Base-by-base conservation (phyloP, 2,113 vertebrate species). In the Daphoenositta chrysoptera region DNA sequence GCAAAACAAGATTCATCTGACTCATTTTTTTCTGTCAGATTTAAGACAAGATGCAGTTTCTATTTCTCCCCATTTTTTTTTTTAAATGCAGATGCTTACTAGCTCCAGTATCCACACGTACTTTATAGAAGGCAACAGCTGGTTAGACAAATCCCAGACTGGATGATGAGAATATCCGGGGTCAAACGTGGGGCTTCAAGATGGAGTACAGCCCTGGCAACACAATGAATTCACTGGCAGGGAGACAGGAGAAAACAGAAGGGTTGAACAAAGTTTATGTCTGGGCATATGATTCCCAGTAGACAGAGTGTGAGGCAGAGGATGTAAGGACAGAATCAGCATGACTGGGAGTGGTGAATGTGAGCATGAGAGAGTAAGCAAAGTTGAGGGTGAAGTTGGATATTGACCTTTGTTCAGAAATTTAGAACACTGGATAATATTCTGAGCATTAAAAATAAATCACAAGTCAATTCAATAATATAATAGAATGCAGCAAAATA, bases 221-320 rank as follows among this genome's bases (percentile, higher is more conserved):
- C 7, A 65, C 28, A 75, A 42, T 47, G 4, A 58, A 77, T 87
- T 83, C 35, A 42, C 11, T 56, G 13, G 20, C 2, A 3, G 22
- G 8, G 10, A 24, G 15, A 35, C 10, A 44, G 12, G 28, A 0
- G 0, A 75, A 27, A 68, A 72, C 3, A 6, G 4, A 72, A 7
- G 5, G 1, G 1, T 10, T 77, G 40, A 68, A 83, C 26, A 42
- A 70, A 75, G 9, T 33, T 13, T 14, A 9, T 48, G 27, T 28
- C 17, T 83, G 51, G 15, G 22, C 28, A 37, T 24, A 8, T 21
- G 10, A 83, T 33, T 85, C 54, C 9, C 7, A 39, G 35, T 10
- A 53, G 45, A n/a, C 42, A 60, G 22, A 16, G 10, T 27, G 15
- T 39, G 48, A 45, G n/a, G 13, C 22, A 83, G 40, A 65, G 40